These are phyloP conservation scores for Sylvietta virens DNA, from an alignment of 2,113 vertebrate genomes.

Conservation along the genomic window DNA sequence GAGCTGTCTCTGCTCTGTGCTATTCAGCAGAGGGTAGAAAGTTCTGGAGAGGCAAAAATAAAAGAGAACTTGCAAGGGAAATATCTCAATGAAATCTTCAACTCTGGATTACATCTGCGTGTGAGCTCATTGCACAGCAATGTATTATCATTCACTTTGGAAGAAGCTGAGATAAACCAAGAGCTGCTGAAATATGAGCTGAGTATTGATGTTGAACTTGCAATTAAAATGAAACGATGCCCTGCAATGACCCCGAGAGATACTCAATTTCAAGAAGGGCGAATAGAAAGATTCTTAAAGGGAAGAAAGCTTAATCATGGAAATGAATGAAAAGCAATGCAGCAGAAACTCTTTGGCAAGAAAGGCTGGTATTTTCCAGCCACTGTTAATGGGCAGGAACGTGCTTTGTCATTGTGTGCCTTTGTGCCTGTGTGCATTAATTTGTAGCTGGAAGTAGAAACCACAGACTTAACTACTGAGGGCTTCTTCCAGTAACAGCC, in stretches of 20 bases:
- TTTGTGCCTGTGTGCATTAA: conserved; percentile 13
- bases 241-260: background rate
- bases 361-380: conserved; percentile 26
- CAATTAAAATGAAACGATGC: conserved; percentile 43
- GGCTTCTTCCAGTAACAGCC: conserved; percentile 16
- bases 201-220: conserved; percentile 38
- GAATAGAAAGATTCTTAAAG: background rate
- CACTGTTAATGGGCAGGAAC: conserved; percentile 15
- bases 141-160: conserved; percentile 17
- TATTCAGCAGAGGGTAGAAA: background rate
- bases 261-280: background rate
- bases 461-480: background rate
- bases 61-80: background rate
- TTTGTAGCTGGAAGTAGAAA: conserved; percentile 38
- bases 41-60: conserved; percentile 5
- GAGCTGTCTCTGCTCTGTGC: background rate
- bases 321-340: background rate
- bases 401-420: conserved; percentile 8
- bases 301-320: conserved; percentile 1
- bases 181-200: conserved; percentile 21
- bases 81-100: background rate
- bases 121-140: conserved; percentile 51
- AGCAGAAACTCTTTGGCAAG: background rate
- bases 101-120: conserved; percentile 1
- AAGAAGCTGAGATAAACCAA: conserved; percentile 8